A percentile compares a stretch with the other conserved stretches of the same genome.
These are phyloP conservation scores for Ridgeia piscesae DNA, from an alignment of 1,140 invertebrate genomes.

Conservation along the genomic window DNA sequence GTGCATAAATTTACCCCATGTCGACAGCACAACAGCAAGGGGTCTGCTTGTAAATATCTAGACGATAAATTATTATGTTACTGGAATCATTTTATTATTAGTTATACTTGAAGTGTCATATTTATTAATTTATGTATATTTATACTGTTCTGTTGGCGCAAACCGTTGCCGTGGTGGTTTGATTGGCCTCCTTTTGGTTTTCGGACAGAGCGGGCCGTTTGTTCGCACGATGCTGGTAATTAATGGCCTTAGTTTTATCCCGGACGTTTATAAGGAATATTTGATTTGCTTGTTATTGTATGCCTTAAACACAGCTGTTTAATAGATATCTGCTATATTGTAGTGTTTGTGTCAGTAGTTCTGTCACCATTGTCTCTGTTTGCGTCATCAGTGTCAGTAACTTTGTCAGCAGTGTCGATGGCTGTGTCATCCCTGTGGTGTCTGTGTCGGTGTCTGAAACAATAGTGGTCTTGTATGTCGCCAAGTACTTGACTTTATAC, in stretches of 20 bases:
- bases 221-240: neutral
- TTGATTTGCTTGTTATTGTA: neutral
- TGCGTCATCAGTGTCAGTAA: neutral
- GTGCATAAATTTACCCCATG: neutral
- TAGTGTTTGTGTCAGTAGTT: neutral
- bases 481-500: neutral
- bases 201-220: neutral
- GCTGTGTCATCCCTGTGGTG: neutral
- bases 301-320: neutral
- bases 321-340: constrained; percentile 2
- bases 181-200: neutral
- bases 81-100: neutral
- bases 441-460: neutral
- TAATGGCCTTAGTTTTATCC: neutral
- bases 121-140: constrained; percentile 2
- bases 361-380: neutral
- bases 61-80: neutral
- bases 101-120: constrained; percentile 6
- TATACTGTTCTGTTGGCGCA: neutral
- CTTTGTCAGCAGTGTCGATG: too few relatives aligned
- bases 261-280: neutral
- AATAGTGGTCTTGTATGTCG: neutral
- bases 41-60: neutral
- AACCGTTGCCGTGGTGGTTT: neutral
- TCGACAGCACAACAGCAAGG: too few relatives aligned